Evolutionary conservation across 2,113 vertebrate genomes (phyloP).

Genomic region (Aspiorhynchus laticeps): DNA sequence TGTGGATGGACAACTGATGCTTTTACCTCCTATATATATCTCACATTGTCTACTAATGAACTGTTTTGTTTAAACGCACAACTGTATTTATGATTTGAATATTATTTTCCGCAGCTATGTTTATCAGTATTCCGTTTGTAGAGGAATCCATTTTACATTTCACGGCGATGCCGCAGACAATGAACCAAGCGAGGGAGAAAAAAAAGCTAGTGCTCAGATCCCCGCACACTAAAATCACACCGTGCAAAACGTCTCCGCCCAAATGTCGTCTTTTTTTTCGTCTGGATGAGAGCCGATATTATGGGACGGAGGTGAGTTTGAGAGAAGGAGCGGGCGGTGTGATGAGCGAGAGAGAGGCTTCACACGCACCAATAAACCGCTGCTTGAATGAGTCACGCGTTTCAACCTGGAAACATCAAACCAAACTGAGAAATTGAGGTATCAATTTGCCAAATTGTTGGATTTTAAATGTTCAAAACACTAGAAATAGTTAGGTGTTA

Average conservation of each 20-base stretch:
- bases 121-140: not conserved
- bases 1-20: constrained; percentile 72
- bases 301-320: not conserved
- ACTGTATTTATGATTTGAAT: not conserved
- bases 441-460: too few relatives aligned
- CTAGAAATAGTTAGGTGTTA: not conserved
- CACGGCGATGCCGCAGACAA: constrained; percentile 46
- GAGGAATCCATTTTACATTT: not conserved
- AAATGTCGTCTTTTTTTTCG: not conserved
- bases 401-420: constrained; percentile 27
- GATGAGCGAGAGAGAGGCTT: constrained; percentile 2
- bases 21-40: constrained; percentile 63
- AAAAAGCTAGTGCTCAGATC: not conserved
- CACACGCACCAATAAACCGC: not conserved
- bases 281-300: not conserved
- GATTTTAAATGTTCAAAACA: not conserved
- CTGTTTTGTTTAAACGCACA: not conserved
- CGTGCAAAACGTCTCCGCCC: not conserved
- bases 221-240: not conserved
- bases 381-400: constrained; percentile 37
- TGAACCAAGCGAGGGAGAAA: not conserved
- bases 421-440: not conserved
- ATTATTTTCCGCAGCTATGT: not conserved
- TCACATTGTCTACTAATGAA: constrained; percentile 15
- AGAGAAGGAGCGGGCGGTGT: not conserved